Evolutionary conservation across 2,888 invertebrate species (phyloP).

Genomic region (Scrobipalpa atriplicella): DNA sequence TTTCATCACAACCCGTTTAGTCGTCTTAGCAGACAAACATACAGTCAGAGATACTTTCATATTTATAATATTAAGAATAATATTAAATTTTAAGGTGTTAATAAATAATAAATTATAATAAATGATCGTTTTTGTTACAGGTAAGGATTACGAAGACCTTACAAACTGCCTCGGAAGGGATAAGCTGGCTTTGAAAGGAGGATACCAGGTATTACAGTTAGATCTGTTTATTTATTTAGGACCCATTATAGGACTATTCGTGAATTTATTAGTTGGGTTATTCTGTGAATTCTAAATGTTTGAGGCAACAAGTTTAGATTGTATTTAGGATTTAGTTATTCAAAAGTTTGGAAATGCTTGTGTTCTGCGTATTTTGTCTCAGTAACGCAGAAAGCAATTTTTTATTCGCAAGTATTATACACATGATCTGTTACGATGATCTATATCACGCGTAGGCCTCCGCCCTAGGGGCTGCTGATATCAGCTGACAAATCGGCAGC

Average conservation of each 20-base stretch:
- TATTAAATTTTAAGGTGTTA: too few species aligned
- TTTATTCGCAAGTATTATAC: too few species aligned
- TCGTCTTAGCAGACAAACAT: too few species aligned
- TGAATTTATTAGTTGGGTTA: not conserved
- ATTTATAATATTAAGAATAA: not conserved
- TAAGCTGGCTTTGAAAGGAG: not conserved
- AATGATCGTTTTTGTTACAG: conserved; percentile 7
- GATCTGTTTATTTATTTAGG: conserved; percentile 1
- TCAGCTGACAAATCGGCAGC: not conserved
- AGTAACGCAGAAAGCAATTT: too few species aligned
- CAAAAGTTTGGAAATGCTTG: too few species aligned
- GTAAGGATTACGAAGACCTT: not conserved
- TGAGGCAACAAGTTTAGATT: not conserved
- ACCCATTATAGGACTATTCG: not conserved
- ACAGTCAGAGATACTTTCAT: too few species aligned
- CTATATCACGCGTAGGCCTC: not conserved
- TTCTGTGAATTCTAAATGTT: not conserved
- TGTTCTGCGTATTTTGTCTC: too few species aligned
- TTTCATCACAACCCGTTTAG: too few species aligned
- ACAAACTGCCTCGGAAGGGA: not conserved
- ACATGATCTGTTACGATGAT: too few species aligned
- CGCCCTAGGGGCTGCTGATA: not conserved
- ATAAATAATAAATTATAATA: too few species aligned
- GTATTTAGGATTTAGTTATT: too few species aligned
- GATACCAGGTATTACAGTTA: conserved; percentile 1